Percentiles rank a stretch among this genome's conserved stretches.
phyloP scores from a whole-genome alignment of 2,888 invertebrate genomes.

The Lasius platythorax region DNA sequence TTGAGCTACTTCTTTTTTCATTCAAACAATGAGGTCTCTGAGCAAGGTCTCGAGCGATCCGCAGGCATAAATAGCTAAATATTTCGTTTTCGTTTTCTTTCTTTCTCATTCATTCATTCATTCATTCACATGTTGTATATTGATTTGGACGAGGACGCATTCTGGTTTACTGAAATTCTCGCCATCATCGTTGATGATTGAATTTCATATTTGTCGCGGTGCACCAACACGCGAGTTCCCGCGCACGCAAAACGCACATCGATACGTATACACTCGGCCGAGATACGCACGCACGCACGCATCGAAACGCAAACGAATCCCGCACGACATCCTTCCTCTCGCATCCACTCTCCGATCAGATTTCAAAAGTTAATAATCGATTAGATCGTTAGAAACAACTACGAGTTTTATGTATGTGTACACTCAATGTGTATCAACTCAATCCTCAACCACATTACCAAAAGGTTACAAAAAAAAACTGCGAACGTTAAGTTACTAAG shows the following conservation, averaged over 20 bases:
- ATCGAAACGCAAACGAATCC: conserved; percentile 31
- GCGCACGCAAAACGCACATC: not conserved
- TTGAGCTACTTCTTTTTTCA: conserved; percentile 65
- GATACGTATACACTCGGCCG: not conserved
- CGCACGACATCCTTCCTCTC: conserved; percentile 40
- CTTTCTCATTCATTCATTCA: conserved; percentile 8
- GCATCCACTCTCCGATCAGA: conserved; percentile 56
- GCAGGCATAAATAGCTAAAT: conserved; percentile 64
- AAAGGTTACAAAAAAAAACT: conserved; percentile 79
- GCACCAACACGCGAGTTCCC: not conserved
- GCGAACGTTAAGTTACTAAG: conserved; percentile 78
- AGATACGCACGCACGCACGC: conserved; percentile 48
- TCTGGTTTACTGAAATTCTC: conserved; percentile 19
- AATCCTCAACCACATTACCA: conserved; percentile 82
- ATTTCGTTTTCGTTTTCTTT: conserved; percentile 50
- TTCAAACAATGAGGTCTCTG: conserved; percentile 67
- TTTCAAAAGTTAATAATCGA: conserved; percentile 77
- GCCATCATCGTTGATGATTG: not conserved
- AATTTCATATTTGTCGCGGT: conserved; percentile 24
- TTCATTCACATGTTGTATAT: conserved; percentile 1
- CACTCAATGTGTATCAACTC: conserved; percentile 77
- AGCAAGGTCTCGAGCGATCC: conserved; percentile 66
- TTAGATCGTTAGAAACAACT: conserved; percentile 82
- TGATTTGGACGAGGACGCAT: not conserved
- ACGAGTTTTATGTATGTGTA: conserved; percentile 76